Conservation (phyloP, 2,797 vertebrate species). For the Austrolebias charrua region DNA sequence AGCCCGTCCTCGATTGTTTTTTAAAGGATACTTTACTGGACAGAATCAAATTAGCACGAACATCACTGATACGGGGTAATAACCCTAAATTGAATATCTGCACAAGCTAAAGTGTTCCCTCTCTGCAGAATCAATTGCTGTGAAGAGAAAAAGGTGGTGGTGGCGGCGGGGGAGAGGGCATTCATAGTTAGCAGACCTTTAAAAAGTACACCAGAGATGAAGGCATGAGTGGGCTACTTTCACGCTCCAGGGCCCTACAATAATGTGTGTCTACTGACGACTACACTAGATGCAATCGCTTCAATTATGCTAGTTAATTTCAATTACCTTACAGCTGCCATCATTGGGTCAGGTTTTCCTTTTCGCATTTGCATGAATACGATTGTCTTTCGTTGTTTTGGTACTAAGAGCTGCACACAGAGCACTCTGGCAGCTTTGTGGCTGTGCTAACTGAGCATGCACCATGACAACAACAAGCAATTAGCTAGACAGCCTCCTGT, state of each 20-base stretch:
- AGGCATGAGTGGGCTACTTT: slow-evolving; percentile 55
- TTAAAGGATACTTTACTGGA: slow-evolving; percentile 79
- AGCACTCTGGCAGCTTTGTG: slow-evolving; percentile 41
- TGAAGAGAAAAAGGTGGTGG: slow-evolving; percentile 71
- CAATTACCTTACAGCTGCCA: slow-evolving; percentile 58
- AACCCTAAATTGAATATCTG: slow-evolving; percentile 80
- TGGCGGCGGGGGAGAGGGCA: slow-evolving; percentile 51
- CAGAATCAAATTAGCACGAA: slow-evolving; percentile 80
- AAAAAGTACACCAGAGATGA: slow-evolving; percentile 68
- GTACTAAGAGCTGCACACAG: slow-evolving; percentile 29
- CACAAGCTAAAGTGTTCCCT: slow-evolving; percentile 69
- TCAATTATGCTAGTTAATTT: slow-evolving; percentile 68
- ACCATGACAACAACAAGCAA: slow-evolving; percentile 69
- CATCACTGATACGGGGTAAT: slow-evolving; percentile 80
- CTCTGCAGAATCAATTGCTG: slow-evolving; percentile 75
- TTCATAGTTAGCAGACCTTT: slow-evolving; percentile 72
- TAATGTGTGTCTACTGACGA: slow-evolving; percentile 48
- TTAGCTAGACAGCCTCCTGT: slow-evolving; percentile 66
- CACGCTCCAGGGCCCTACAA: slow-evolving; percentile 54
- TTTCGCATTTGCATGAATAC: slow-evolving; percentile 47
- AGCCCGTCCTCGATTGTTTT: slow-evolving; percentile 75
- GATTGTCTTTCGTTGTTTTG: slow-evolving; percentile 48
- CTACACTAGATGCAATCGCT: slow-evolving; percentile 59
- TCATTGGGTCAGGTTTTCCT: slow-evolving; percentile 47
- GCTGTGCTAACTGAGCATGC: slow-evolving; percentile 54